Evolutionary conservation across 2,113 vertebrate species (phyloP).

Genomic region (Delphinapterus leucas): DNA sequence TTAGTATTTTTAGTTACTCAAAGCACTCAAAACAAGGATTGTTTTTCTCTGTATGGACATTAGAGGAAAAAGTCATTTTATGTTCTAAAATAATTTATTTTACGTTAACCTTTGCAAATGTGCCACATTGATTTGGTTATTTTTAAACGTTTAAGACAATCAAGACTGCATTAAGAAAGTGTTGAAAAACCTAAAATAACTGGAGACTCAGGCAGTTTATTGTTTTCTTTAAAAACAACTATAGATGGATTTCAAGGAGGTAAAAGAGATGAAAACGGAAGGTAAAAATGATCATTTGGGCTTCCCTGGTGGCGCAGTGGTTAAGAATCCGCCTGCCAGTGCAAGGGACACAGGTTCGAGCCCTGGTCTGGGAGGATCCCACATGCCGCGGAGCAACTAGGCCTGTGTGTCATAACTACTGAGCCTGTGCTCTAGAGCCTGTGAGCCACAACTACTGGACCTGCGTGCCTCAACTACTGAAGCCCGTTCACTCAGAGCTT

Average conservation of each 20-base stretch:
- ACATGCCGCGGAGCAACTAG: no score
- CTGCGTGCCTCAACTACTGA: no score
- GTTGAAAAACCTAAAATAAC: constrained; percentile 8
- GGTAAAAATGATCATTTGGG: constrained; percentile 7
- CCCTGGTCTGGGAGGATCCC: no score
- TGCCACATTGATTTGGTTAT: neutral
- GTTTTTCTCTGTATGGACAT: neutral
- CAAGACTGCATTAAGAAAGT: neutral
- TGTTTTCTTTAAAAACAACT: neutral
- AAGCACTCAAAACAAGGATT: neutral
- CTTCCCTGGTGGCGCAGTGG: no score
- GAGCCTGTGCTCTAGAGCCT: no score
- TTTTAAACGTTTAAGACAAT: constrained; percentile 6
- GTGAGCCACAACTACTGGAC: no score
- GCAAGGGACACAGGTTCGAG: no score
- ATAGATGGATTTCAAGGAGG: neutral
- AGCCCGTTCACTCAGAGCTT: fast-evolving
- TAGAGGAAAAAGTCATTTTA: neutral
- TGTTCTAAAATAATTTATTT: constrained; percentile 39
- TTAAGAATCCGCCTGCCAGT: no score
- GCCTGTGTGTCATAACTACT: no score
- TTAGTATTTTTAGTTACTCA: neutral
- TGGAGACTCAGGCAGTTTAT: neutral
- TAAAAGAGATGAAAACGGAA: neutral
- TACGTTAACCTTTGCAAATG: neutral